Conservation (phyloP, 2,113 vertebrate genomes). For the Pituophis catenifer region DNA sequence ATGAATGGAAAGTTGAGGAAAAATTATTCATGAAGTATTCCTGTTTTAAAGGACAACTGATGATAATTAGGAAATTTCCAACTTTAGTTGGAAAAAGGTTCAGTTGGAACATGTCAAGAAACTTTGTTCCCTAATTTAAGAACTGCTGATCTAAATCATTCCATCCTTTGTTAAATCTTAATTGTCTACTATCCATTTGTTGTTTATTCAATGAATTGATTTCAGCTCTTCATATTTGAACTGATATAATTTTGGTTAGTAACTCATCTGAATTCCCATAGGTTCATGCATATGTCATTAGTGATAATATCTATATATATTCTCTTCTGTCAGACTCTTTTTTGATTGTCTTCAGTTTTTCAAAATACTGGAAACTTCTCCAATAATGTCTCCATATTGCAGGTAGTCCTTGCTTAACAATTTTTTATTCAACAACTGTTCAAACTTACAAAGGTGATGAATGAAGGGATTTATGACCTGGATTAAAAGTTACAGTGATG, state of each 20-base stretch:
- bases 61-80: not conserved
- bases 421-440: too few relatives aligned
- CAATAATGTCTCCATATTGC: not conserved
- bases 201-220: not conserved
- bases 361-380: not conserved
- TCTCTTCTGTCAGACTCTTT: not conserved
- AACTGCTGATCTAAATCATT: not conserved
- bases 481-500: too few relatives aligned
- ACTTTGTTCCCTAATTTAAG: not conserved
- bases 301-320: not conserved
- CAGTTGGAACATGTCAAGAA: not conserved
- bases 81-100: not conserved
- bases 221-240: not conserved
- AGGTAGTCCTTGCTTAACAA: too few relatives aligned
- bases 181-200: not conserved
- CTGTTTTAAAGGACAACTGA: not conserved
- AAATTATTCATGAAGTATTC: not conserved
- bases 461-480: too few relatives aligned
- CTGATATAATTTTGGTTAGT: not conserved
- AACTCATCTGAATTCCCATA: not conserved
- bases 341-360: not conserved
- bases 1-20: not conserved
- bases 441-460: too few relatives aligned
- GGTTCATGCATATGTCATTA: not conserved
- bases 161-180: not conserved